phyloP scores from a whole-genome alignment of 1,140 invertebrate species.

The Hylaeus anthracinus region DNA sequence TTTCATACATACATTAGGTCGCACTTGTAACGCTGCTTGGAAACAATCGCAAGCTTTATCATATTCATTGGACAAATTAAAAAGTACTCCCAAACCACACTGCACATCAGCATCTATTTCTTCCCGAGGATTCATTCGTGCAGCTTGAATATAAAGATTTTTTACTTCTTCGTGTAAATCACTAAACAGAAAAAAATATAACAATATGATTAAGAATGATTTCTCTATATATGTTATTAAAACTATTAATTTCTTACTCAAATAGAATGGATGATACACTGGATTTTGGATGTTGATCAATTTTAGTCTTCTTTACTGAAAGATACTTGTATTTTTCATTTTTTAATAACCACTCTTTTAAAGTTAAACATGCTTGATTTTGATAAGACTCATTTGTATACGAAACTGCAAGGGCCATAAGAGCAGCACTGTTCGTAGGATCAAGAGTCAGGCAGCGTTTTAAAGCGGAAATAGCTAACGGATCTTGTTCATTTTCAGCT shows the following conservation, averaged over 20 bases:
- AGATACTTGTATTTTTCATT: conserved; percentile 93
- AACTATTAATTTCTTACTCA: conserved; percentile 62
- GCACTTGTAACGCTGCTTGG: conserved; percentile 91
- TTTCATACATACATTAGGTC: conserved; percentile 85
- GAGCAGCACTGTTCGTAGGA: conserved; percentile 89
- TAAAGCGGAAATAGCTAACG: conserved; percentile 92
- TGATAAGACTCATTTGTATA: conserved; percentile 97
- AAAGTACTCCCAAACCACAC: conserved; percentile 96
- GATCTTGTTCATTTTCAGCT: conserved; percentile 95
- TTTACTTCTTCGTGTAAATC: conserved; percentile 86
- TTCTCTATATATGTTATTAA: neutral
- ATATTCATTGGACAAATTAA: conserved; percentile 96
- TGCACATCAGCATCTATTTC: conserved; percentile 97
- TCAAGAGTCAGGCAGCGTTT: conserved; percentile 92
- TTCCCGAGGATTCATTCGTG: conserved; percentile 86
- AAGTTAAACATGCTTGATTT: conserved; percentile 86
- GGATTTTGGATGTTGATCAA: conserved; percentile 45
- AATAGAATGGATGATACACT: conserved; percentile 75
- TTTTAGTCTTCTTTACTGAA: conserved; percentile 78
- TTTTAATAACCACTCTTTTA: conserved; percentile 91
- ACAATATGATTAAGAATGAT: conserved; percentile 1
- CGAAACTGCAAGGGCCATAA: conserved; percentile 95
- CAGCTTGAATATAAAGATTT: conserved; percentile 92
- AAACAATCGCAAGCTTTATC: conserved; percentile 99
- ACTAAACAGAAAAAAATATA: conserved; percentile 74